Evolutionary conservation across 2,113 vertebrate species (phyloP), one percentile per base, ranked within the genome.

Genomic region (Mormyrus lacerda): DNA sequence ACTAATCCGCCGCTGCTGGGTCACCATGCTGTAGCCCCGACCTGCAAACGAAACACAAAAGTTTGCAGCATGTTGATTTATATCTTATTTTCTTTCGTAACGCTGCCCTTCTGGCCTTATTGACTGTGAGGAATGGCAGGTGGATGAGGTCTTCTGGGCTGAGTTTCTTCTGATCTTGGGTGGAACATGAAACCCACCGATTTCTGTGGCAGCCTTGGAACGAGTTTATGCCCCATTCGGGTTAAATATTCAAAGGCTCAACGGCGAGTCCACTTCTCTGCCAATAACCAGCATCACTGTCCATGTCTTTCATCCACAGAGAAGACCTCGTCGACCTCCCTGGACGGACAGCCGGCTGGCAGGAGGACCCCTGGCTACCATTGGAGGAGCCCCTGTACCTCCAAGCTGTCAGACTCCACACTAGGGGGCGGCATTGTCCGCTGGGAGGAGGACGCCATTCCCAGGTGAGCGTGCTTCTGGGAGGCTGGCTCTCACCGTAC

Each of bases 371-470:
- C 50, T n/a, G 44, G 88, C 53, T 94, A 90, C 10, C 88, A 93
- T 82, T 93, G 91, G 92, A 95, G 90, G 89, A 94, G 91, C 85
- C 94, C 94, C 55, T 92, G 87, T 73, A 92, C 91, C 21, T 93
- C 94, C 91, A 97, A 93, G 88, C 94, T 96, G 51, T 92, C 93
- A 90, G 94, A 96, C 93, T 96, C 95, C 93, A 94, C 93, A 89
- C 90, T 95, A 90, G 94, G 93, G 0, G 92, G 94, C 45, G 95
- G 95, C 15, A 96, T 96, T 69, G 93, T 79, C 90, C 96, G 93
- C 88, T 99, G 97, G 98, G 97, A 98, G 91, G 97, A 97, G 92
- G 95, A 96, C 65, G 93, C 96, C 91, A 94, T 99, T 93, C 97
- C 98, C 93, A 97, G 98, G 98, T 99, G 91, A 95, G 97, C 19